Evolutionary conservation across 2,888 invertebrate species (phyloP).

Genomic region (Patella ulyssiponensis): DNA sequence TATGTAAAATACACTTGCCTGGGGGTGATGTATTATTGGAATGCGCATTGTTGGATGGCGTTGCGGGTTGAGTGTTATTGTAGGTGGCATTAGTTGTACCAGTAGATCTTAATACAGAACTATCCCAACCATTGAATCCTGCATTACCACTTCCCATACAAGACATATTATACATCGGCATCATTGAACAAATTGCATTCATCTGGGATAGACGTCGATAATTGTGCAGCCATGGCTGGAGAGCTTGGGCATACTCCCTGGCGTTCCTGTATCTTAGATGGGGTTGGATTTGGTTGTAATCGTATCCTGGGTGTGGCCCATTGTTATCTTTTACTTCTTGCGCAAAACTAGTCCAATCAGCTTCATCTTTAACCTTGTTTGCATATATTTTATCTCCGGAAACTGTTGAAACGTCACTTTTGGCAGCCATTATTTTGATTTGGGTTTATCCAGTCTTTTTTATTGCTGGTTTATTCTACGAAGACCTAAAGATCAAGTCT

Average conservation of each 20-base stretch:
- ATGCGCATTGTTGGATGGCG: neutral
- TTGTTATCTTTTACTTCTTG: neutral
- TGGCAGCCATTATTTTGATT: neutral
- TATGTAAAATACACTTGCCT: constrained; percentile 8
- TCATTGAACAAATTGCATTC: constrained; percentile 37
- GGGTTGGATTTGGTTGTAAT: neutral
- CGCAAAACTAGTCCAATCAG: neutral
- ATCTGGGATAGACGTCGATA: constrained; percentile 44
- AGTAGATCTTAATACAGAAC: too few species aligned
- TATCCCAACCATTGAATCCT: neutral
- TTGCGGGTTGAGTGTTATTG: neutral
- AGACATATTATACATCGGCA: constrained; percentile 36
- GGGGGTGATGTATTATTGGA: neutral
- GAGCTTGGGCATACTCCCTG: constrained; percentile 49
- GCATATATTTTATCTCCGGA: neutral
- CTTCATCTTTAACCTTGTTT: neutral
- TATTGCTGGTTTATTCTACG: too few species aligned
- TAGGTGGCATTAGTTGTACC: neutral
- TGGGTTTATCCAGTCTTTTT: too few species aligned
- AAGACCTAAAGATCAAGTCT: too few species aligned
- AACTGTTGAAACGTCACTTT: neutral
- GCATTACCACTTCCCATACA: constrained; percentile 18
- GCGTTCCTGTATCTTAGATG: constrained; percentile 39
- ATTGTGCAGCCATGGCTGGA: constrained; percentile 49
- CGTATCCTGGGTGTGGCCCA: neutral